Evolutionary conservation across 2,797 vertebrate species (phyloP).

Genomic region (Thripadectes ignobilis): DNA sequence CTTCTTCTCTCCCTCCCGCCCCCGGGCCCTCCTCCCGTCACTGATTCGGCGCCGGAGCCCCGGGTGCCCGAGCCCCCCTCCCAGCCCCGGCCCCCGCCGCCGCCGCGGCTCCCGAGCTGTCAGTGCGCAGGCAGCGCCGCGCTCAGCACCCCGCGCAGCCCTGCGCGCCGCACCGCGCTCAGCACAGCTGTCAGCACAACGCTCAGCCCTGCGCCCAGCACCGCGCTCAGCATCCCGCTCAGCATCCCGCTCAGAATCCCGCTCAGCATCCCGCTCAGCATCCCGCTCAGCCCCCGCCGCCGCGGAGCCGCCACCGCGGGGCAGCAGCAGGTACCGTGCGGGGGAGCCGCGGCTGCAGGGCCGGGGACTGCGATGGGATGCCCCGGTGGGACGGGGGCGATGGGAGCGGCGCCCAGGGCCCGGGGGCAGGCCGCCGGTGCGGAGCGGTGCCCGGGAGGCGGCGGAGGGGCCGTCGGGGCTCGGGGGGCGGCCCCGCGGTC

Average conservation of each 20-base stretch:
- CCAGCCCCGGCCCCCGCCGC: background rate
- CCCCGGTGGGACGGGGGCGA: background rate
- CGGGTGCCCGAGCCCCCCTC: background rate
- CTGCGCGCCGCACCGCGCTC: too few relatives aligned
- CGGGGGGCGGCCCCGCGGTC: background rate
- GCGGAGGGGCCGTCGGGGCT: background rate
- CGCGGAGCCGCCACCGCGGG: background rate
- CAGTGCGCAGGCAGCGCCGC: conserved; percentile 22
- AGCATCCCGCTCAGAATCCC: background rate
- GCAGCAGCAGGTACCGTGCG: conserved; percentile 11
- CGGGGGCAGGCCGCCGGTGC: background rate
- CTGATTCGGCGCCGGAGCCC: conserved; percentile 32
- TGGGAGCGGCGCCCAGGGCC: background rate
- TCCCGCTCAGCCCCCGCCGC: background rate
- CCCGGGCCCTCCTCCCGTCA: conserved; percentile 34
- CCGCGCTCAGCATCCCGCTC: background rate
- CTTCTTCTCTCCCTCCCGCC: background rate
- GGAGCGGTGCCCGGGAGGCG: background rate
- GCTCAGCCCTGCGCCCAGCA: background rate
- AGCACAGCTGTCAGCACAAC: background rate
- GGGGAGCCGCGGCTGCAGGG: background rate
- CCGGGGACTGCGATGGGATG: background rate
- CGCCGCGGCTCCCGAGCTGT: conserved; percentile 1
- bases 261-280: background rate
- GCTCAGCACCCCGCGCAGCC: background rate